Percentiles rank a stretch among this genome's conserved stretches.
Evolutionary conservation across 2,888 invertebrate species (phyloP).

Genomic region (Autographa pulchrina): DNA sequence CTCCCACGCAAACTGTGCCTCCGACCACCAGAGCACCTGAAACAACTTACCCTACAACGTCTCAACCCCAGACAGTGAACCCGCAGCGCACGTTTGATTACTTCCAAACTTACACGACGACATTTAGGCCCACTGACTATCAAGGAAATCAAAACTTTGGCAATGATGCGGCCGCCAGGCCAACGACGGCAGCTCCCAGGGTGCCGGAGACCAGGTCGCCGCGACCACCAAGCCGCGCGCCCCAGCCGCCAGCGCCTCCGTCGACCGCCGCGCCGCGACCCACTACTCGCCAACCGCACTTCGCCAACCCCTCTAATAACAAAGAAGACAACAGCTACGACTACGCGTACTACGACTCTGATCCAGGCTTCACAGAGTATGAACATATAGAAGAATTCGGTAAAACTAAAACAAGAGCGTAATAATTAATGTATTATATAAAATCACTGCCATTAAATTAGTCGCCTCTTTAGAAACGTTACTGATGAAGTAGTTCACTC

Average conservation of each 20-base stretch:
- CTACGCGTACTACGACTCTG: conserved; percentile 95
- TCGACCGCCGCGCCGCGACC: conserved; percentile 65
- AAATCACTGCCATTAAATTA: conserved; percentile 85
- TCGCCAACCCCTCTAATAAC: conserved; percentile 84
- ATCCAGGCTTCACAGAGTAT: conserved; percentile 89
- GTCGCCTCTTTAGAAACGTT: conserved; percentile 80
- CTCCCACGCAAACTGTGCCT: conserved; percentile 66
- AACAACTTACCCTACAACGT: conserved; percentile 74
- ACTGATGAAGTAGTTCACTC: conserved; percentile 29
- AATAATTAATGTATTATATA: conserved; percentile 60
- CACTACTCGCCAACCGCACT: conserved; percentile 70
- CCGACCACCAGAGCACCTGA: conserved; percentile 72
- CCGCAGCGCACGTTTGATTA: conserved; percentile 82
- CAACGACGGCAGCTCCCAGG: conserved; percentile 70
- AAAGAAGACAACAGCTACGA: conserved; percentile 94
- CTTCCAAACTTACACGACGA: conserved; percentile 83
- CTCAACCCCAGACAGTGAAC: conserved; percentile 71
- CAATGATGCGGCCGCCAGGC: conserved; percentile 64
- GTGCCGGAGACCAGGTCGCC: conserved; percentile 69
- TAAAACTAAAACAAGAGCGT: conserved; percentile 88
- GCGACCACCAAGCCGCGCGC: conserved; percentile 66
- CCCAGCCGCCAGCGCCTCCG: conserved; percentile 62
- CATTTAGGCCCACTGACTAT: conserved; percentile 75
- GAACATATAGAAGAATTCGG: conserved; percentile 91
- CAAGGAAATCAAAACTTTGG: conserved; percentile 67